Evolutionary conservation across 2,113 vertebrate species (phyloP), one percentile per base, ranked within the genome.

Genomic region (Epinephelus cyanopodus): DNA sequence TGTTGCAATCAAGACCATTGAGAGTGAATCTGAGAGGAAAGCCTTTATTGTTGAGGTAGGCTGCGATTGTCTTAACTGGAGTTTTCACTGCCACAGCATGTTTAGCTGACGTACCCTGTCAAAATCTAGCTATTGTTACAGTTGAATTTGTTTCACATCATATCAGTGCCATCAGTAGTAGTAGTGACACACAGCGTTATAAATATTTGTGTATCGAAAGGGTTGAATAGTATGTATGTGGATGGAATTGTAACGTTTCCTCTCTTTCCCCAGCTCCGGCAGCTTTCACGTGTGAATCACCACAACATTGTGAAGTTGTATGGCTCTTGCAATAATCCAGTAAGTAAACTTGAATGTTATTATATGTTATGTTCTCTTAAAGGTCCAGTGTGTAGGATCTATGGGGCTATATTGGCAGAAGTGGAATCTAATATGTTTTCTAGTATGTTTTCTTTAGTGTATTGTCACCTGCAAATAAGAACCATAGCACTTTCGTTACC

Each of bases 1-100:
- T 93, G 98, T 99, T 64, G 98, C 98, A 47, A 99, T 99, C 94
- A 99, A 99, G 91, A 98, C 99, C 79, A 99, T 99, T 87, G 98
- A 99, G 95, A 99, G 98, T 90, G 98, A 99, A 96, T 99, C 98
- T 9, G 98, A 99, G 93, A 95, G 98, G 91, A 99, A 98, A 93
- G 98, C 98, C 61, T 99, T 99, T 86, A 96, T 97, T 87, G 97
- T 99, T 52, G 98, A 99, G 98, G 98, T 99, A 96, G 37, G 17
- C 54, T 47, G 9, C 29, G 6, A 14, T 45, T 7, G 0, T 21
- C 9, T 4, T 47, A 23, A 25, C 14, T 10, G 0, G 4, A n/a
- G 6, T 47, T 78, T 23, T 52, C 29, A 12, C 5, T 18, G 9
- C 5, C 39, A n/a, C 42, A 65, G 13, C 18, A 33, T 25, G n/a